These are phyloP conservation scores for Aleiodes alternator DNA, from an alignment of 2,888 invertebrate genomes.

Conservation along the genomic window DNA sequence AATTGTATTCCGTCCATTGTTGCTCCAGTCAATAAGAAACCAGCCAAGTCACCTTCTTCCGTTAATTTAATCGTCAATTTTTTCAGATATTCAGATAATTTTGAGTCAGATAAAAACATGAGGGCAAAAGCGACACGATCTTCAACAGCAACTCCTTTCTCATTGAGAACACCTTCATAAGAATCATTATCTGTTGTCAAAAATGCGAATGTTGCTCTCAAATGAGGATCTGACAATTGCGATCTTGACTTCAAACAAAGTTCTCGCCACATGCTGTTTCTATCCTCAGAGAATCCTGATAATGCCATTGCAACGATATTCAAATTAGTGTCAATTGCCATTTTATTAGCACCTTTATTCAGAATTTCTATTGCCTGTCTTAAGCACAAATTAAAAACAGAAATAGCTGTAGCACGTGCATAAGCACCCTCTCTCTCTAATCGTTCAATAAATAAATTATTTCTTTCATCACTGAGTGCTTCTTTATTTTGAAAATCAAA, in stretches of 20 bases:
- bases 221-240: constrained; percentile 91
- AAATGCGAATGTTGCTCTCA: constrained; percentile 93
- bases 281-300: constrained; percentile 91
- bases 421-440: constrained; percentile 85
- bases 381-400: constrained; percentile 92
- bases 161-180: constrained; percentile 87
- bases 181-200: constrained; percentile 87
- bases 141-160: constrained; percentile 88
- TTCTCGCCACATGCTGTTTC: constrained; percentile 86
- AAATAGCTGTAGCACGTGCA: constrained; percentile 92
- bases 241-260: constrained; percentile 84
- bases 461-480: constrained; percentile 74
- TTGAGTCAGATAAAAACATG: constrained; percentile 87
- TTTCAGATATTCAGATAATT: constrained; percentile 87
- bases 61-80: constrained; percentile 83
- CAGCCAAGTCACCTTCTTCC: constrained; percentile 88
- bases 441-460: constrained; percentile 79
- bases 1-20: constrained; percentile 86
- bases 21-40: constrained; percentile 88
- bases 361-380: constrained; percentile 91
- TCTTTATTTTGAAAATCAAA: constrained; percentile 82
- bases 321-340: constrained; percentile 73
- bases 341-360: constrained; percentile 81
- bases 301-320: constrained; percentile 87
- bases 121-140: constrained; percentile 95